Base-by-base conservation (phyloP, 2,113 vertebrate genomes). In the Perca flavescens region DNA sequence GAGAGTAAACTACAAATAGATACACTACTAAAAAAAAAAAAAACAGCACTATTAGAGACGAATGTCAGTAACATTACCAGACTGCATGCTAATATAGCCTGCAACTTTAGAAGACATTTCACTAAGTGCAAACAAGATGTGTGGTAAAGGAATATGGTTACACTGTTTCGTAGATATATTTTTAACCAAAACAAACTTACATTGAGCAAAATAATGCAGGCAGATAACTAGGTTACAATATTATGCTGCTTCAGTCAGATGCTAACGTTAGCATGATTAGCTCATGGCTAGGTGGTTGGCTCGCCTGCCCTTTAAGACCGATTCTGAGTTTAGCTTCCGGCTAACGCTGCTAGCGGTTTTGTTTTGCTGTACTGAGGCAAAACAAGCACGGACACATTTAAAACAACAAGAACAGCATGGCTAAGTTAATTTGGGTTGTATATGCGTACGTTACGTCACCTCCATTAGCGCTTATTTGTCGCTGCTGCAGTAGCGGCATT, bases 261-360 rank as follows among this genome's bases (percentile, higher is more conserved):
- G 92, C 88, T 94, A 92, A 78, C 71, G 63, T 89, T 93, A 93
- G 90, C 90, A 87, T 69, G 47, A 1, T 81, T 91, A 94, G 92
- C 92, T 83, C n/a, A 28, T 8, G 85, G 86, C 84, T 90, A 88
- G 52, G 25, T 46, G 12, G 21, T 22, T 17, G 19, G 43, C 75
- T 46, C 67, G 14, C n/a, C 34, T 74, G 70, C 70, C 64, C n/a
- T 58, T 67, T 13, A 31, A 68, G 5, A 66, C 57, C 36, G 9
- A 15, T 25, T 50, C 13, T 3, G 28, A 52, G 28, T 69, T 71
- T 82, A 90, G 87, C 86, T 62, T 17, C 79, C 60, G 73, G 88
- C 80, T 90, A 90, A 83, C 28, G 31, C 61, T 43, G 86, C 77
- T 80, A 87, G 31, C 81, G 9, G 34, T 62, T 65, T 68, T 71